These are phyloP conservation scores for Ailurus styani DNA, from an alignment of 2,113 vertebrate genomes.

Conservation along the genomic window DNA sequence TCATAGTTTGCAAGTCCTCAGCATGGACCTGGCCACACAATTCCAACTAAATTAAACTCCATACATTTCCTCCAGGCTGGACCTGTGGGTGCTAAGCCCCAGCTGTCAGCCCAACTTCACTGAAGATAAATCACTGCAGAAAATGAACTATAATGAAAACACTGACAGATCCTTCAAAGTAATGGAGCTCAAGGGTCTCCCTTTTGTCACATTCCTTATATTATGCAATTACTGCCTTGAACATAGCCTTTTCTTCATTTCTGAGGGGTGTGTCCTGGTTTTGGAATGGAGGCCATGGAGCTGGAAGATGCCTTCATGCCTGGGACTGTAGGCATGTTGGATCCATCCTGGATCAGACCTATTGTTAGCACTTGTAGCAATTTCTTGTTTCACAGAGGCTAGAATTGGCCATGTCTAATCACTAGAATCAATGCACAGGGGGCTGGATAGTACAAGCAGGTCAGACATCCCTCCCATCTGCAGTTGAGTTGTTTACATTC, in stretches of 20 bases:
- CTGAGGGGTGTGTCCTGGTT: constrained; percentile 8
- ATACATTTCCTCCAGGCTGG: constrained; percentile 59
- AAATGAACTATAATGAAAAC: constrained; percentile 74
- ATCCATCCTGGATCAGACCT: background rate
- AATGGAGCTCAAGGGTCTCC: constrained; percentile 56
- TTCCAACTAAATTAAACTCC: constrained; percentile 69
- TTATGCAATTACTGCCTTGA: constrained; percentile 54
- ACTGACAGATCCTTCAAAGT: constrained; percentile 69
- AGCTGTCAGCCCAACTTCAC: constrained; percentile 53
- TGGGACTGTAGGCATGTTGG: background rate
- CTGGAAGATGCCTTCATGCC: background rate
- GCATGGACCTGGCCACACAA: constrained; percentile 57
- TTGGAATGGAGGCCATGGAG: background rate
- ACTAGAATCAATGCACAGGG: background rate
- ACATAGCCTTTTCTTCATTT: constrained; percentile 70
- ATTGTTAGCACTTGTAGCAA: background rate
- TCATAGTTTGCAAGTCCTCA: constrained; percentile 67
- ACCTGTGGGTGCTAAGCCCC: constrained; percentile 60
- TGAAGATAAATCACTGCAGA: constrained; percentile 70
- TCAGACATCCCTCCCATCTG: background rate
- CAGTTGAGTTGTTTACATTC: background rate
- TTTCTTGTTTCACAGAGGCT: background rate
- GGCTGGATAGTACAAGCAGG: background rate
- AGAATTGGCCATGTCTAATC: background rate
- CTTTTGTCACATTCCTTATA: constrained; percentile 60